A percentile compares a stretch with the other conserved stretches of the same genome.
These are phyloP conservation scores for Bhutanitis thaidina DNA, from an alignment of 2,888 invertebrate genomes.

Conservation along the genomic window DNA sequence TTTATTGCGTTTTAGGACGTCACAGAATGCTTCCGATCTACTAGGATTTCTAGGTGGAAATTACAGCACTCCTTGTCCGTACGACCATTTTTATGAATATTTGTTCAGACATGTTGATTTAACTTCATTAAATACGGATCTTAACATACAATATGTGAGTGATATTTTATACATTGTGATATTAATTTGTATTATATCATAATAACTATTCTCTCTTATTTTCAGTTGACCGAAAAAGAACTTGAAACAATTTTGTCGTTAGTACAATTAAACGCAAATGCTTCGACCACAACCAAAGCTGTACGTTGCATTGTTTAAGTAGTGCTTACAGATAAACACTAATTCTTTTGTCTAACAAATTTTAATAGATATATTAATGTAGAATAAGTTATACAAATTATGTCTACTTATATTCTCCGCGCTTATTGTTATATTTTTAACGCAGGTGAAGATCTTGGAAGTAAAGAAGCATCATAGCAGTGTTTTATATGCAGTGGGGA, in stretches of 20 bases:
- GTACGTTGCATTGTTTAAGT: neutral
- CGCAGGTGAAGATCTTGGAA: constrained; percentile 25
- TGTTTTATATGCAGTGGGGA: constrained; percentile 83
- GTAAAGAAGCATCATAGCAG: constrained; percentile 32
- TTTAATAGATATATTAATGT: too few species aligned
- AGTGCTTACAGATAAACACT: too few species aligned
- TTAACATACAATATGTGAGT: constrained; percentile 46
- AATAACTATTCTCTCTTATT: neutral
- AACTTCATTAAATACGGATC: constrained; percentile 26
- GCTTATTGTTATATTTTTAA: too few species aligned
- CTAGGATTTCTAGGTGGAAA: constrained; percentile 40
- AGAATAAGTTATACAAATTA: too few species aligned
- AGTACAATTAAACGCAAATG: neutral
- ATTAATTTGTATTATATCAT: neutral
- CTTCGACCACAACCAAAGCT: neutral
- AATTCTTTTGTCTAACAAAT: too few species aligned
- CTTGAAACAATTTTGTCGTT: constrained; percentile 1
- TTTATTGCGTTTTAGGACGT: neutral
- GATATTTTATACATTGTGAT: neutral
- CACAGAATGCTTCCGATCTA: constrained; percentile 28
- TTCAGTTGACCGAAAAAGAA: constrained; percentile 12
- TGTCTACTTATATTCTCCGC: neutral
- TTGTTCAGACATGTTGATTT: constrained; percentile 33
- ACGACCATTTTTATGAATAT: constrained; percentile 35
- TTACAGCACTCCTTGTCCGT: constrained; percentile 31